These are phyloP conservation scores for Oscheius sp. DNA, from an alignment of 2,888 invertebrate species.

Conservation along the genomic window DNA sequence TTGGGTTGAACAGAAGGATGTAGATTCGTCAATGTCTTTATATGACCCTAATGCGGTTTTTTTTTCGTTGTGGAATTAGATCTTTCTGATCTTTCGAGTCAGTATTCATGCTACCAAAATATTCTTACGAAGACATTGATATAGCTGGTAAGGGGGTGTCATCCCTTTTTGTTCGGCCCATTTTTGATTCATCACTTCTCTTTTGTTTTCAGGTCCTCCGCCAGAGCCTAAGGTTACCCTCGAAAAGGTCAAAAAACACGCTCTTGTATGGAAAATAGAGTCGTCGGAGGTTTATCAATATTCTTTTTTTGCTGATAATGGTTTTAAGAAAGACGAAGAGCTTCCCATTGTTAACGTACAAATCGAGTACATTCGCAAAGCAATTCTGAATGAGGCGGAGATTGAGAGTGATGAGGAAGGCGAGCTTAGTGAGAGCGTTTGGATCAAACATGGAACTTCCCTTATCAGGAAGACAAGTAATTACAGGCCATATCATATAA, in stretches of 20 bases:
- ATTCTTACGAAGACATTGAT: too few relatives aligned
- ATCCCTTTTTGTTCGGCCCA: not conserved
- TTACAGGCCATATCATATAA: not conserved
- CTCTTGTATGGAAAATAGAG: constrained; percentile 56
- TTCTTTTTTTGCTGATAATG: too few relatives aligned
- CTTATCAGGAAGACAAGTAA: not conserved
- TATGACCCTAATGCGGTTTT: too few relatives aligned
- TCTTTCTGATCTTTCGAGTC: too few relatives aligned
- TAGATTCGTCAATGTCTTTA: too few relatives aligned
- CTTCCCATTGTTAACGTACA: constrained; percentile 46
- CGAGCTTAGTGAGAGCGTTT: constrained; percentile 29
- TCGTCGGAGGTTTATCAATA: constrained; percentile 41
- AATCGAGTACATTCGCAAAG: constrained; percentile 43
- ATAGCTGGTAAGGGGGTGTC: too few relatives aligned
- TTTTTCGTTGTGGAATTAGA: too few relatives aligned
- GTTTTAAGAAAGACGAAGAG: constrained; percentile 13
- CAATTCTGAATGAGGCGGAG: constrained; percentile 20
- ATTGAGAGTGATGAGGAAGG: constrained; percentile 30
- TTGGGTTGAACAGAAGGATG: not conserved
- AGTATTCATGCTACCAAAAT: too few relatives aligned
- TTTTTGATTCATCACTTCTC: not conserved
- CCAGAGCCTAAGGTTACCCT: constrained; percentile 59
- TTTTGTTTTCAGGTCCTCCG: constrained; percentile 53
- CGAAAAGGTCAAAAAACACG: constrained; percentile 46
- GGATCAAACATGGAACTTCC: constrained; percentile 27